Percentiles rank a stretch among this genome's conserved stretches.
phyloP scores from a whole-genome alignment of 2,888 invertebrate species.

The Acronicta aceris region DNA sequence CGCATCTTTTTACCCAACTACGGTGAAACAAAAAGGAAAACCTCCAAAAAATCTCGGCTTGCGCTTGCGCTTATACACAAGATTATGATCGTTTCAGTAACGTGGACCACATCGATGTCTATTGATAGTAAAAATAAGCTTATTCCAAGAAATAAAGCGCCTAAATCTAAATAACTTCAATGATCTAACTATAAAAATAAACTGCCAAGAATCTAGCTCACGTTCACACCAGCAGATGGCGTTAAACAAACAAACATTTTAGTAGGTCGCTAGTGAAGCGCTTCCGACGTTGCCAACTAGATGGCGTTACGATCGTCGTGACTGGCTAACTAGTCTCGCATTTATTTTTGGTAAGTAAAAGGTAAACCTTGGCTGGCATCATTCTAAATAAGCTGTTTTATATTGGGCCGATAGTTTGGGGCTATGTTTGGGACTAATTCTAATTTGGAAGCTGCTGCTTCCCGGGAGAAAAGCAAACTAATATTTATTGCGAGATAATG shows the following conservation, averaged over 20 bases:
- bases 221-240: slow-evolving; percentile 55
- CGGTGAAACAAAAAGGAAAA: too few relatives aligned
- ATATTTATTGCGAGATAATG: slow-evolving; percentile 20
- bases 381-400: slow-evolving; percentile 63
- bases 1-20: background rate
- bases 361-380: slow-evolving; percentile 66
- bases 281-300: slow-evolving; percentile 50
- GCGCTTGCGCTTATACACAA: slow-evolving; percentile 16
- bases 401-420: slow-evolving; percentile 52
- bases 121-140: slow-evolving; percentile 14
- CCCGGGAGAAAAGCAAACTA: slow-evolving; percentile 16
- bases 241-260: slow-evolving; percentile 42
- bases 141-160: slow-evolving; percentile 35
- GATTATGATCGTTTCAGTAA: slow-evolving; percentile 15
- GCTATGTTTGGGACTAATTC: slow-evolving; percentile 28
- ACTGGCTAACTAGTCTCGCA: slow-evolving; percentile 63
- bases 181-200: slow-evolving; percentile 39
- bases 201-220: slow-evolving; percentile 33
- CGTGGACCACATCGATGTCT: slow-evolving; percentile 16
- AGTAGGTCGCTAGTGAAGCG: slow-evolving; percentile 34
- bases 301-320: slow-evolving; percentile 64
- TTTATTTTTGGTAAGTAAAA: slow-evolving; percentile 82
- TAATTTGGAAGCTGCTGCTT: slow-evolving; percentile 17
- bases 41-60: background rate
- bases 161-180: slow-evolving; percentile 36